phyloP scores from a whole-genome alignment of 2,888 invertebrate genomes.

The Aleiodes alternator region DNA sequence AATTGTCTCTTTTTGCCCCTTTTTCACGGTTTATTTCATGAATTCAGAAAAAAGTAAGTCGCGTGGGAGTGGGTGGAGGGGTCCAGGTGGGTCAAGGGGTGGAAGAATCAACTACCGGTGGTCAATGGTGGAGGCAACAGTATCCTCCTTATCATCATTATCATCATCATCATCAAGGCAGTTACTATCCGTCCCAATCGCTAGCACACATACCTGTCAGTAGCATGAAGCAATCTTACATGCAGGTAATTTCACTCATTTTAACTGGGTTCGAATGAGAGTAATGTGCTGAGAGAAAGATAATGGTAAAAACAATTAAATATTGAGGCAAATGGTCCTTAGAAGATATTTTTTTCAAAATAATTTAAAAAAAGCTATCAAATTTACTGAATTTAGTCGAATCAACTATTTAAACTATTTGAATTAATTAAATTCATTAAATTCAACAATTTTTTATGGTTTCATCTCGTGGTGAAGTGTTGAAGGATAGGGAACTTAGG shows the following conservation, averaged over 20 bases:
- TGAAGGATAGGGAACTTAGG: no score
- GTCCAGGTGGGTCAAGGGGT: constrained; percentile 70
- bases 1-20: not conserved
- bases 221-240: constrained; percentile 76
- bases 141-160: constrained; percentile 61
- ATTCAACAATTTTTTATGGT: no score
- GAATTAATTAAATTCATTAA: no score
- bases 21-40: constrained; percentile 1
- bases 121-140: constrained; percentile 72
- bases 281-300: no score
- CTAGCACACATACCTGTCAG: constrained; percentile 73
- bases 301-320: no score
- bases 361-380: no score
- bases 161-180: constrained; percentile 66
- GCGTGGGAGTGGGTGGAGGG: constrained; percentile 72
- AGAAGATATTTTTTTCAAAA: no score
- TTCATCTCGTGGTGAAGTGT: no score
- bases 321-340: no score
- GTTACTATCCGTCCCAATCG: constrained; percentile 72
- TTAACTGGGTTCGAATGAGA: not conserved
- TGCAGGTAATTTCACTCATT: constrained; percentile 70
- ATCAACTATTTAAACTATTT: no score
- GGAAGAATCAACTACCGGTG: constrained; percentile 66
- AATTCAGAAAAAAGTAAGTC: constrained; percentile 74
- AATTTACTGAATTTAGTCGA: no score